Evolutionary conservation across 2,888 invertebrate genomes (phyloP).

Genomic region (Drosophila merina): DNA sequence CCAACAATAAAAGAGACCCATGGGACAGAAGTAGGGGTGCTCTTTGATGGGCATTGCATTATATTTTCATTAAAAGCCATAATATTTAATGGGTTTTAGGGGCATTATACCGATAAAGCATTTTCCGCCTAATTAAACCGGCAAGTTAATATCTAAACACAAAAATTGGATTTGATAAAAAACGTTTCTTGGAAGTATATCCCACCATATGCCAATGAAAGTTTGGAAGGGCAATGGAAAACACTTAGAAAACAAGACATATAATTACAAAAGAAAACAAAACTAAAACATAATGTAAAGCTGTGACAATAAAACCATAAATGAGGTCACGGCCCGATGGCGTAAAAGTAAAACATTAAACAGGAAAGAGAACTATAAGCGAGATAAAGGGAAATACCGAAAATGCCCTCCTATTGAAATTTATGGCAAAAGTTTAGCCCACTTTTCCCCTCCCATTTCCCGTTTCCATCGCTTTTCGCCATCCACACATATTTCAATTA

Average conservation of each 20-base stretch:
- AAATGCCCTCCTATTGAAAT: conserved; percentile 68
- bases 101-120: conserved; percentile 24
- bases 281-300: conserved; percentile 41
- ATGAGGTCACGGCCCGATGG: conserved; percentile 37
- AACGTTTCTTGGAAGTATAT: conserved; percentile 3
- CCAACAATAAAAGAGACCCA: conserved; percentile 62
- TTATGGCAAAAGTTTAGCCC: conserved; percentile 56
- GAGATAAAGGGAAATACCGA: conserved; percentile 45
- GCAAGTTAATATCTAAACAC: conserved; percentile 27
- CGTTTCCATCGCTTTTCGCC: conserved; percentile 10
- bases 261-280: conserved; percentile 6
- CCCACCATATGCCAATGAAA: background rate
- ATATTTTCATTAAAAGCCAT: conserved; percentile 73
- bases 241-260: background rate
- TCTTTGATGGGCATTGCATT: conserved; percentile 52
- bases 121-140: conserved; percentile 53
- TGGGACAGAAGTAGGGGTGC: conserved; percentile 17
- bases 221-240: background rate
- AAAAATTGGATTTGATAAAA: conserved; percentile 3
- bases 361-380: conserved; percentile 23
- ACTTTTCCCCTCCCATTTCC: background rate
- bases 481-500: conserved; percentile 70
- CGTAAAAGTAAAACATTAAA: conserved; percentile 59
- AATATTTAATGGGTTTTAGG: conserved; percentile 58
- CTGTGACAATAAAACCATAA: conserved; percentile 47